Evolutionary conservation across 2,888 invertebrate species (phyloP).

Genomic region (Caenorhabditis parvicauda): DNA sequence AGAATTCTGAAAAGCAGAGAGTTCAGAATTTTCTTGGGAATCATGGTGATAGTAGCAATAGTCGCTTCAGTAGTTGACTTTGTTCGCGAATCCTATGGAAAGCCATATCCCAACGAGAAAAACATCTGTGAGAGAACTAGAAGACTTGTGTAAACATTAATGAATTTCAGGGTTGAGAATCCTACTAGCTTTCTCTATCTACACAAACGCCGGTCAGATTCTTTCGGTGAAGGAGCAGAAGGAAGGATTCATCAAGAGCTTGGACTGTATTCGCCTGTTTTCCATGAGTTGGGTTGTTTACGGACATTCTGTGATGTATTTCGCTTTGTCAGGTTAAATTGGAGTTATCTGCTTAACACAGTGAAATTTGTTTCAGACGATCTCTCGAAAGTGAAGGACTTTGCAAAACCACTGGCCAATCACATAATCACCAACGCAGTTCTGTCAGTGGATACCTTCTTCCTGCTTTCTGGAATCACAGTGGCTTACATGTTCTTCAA

Average conservation of each 20-base stretch:
- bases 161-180: slow-evolving; percentile 5
- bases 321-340: slow-evolving; percentile 6
- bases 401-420: slow-evolving; percentile 5
- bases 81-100: slow-evolving; percentile 8
- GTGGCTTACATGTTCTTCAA: no score
- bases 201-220: slow-evolving; percentile 19
- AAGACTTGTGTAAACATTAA: not conserved
- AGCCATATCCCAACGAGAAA: slow-evolving; percentile 3
- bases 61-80: slow-evolving; percentile 11
- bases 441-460: slow-evolving; percentile 49
- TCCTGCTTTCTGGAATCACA: no score
- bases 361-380: slow-evolving; percentile 6
- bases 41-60: slow-evolving; percentile 1
- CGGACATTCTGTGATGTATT: slow-evolving; percentile 23
- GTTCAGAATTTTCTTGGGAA: slow-evolving; percentile 10
- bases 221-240: slow-evolving; percentile 11
- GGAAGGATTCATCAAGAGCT: slow-evolving; percentile 28
- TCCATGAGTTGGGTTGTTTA: slow-evolving; percentile 50
- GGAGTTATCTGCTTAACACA: not conserved
- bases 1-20: not conserved
- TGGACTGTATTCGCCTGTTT: slow-evolving; percentile 45
- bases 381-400: slow-evolving; percentile 9
- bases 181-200: slow-evolving; percentile 23
- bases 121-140: slow-evolving; percentile 2
- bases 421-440: slow-evolving; percentile 29